Conservation (phyloP, 2,888 invertebrate species). For the Nipponacmea schrenckii region DNA sequence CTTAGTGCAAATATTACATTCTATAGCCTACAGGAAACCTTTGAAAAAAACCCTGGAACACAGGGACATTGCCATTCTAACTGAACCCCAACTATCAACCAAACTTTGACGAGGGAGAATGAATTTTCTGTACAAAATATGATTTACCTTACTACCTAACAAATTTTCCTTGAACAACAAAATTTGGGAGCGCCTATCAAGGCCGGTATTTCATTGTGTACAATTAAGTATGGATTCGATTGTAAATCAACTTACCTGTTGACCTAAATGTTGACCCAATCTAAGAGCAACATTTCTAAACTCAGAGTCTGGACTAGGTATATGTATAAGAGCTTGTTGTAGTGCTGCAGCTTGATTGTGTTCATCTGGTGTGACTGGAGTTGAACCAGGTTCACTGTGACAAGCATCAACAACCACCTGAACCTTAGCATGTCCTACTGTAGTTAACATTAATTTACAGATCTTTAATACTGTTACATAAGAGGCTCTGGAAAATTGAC, state of each 20-base stretch:
- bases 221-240: no score
- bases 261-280: conserved; percentile 83
- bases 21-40: no score
- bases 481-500: conserved; percentile 75
- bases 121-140: no score
- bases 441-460: conserved; percentile 87
- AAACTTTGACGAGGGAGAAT: no score
- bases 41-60: no score
- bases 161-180: no score
- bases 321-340: conserved; percentile 84
- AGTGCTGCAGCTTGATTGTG: conserved; percentile 73
- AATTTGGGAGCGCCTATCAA: no score
- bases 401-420: conserved; percentile 69
- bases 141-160: no score
- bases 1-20: no score
- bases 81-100: no score
- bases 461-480: conserved; percentile 88
- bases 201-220: no score
- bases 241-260: conserved; percentile 73
- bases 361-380: conserved; percentile 63
- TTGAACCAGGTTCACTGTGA: conserved; percentile 74
- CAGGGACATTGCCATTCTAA: no score
- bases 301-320: conserved; percentile 86
- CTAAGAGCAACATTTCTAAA: conserved; percentile 85
- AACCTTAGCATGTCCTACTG: conserved; percentile 78